phyloP scores from a whole-genome alignment of 2,888 invertebrate genomes.

The Drosophila subquinaria region DNA sequence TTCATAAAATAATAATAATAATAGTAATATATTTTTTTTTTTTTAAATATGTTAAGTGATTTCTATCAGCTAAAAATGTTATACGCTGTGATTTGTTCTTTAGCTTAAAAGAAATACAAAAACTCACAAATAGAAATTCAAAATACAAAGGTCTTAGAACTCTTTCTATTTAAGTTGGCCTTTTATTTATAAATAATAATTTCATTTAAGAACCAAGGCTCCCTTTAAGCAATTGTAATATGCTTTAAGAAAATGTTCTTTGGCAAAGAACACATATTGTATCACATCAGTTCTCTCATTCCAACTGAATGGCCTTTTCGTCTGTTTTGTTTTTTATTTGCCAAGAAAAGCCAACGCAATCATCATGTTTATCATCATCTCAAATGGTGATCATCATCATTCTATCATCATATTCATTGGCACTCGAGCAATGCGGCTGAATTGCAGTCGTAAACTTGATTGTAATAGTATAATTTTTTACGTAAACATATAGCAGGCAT shows the following conservation, averaged over 20 bases:
- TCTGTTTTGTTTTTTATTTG: constrained; percentile 18
- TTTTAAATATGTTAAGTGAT: too few species aligned
- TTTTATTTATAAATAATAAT: too few species aligned
- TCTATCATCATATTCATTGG: constrained; percentile 69
- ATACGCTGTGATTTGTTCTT: too few species aligned
- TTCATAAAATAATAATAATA: too few species aligned
- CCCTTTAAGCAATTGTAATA: neutral
- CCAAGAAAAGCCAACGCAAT: constrained; percentile 13
- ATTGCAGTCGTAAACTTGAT: constrained; percentile 78
- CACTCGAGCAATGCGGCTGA: constrained; percentile 65
- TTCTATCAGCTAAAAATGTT: too few species aligned
- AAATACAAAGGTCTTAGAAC: too few species aligned
- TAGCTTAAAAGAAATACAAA: too few species aligned
- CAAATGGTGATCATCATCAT: constrained; percentile 51
- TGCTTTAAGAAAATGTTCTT: neutral
- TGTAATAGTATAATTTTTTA: constrained; percentile 76
- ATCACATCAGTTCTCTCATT: neutral
- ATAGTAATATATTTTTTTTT: too few species aligned
- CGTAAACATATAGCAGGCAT: constrained; percentile 37
- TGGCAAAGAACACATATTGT: neutral
- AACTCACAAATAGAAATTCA: too few species aligned
- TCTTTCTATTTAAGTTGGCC: too few species aligned
- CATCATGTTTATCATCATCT: constrained; percentile 16
- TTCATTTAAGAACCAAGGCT: neutral
- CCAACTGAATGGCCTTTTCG: neutral